phyloP scores from a whole-genome alignment of 2,113 vertebrate species.

The Galemys pyrenaicus region DNA sequence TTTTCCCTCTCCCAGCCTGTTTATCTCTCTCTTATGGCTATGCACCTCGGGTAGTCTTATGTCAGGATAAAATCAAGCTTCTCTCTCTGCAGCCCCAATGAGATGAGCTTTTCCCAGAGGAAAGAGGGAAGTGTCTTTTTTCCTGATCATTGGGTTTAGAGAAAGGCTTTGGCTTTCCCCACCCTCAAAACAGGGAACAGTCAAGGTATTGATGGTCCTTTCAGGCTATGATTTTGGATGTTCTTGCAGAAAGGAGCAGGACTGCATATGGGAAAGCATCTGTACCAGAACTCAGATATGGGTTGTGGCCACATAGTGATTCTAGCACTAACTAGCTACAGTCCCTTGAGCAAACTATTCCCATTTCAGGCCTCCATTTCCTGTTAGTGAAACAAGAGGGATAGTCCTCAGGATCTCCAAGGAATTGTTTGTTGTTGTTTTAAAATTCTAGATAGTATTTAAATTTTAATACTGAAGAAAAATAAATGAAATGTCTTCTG shows the following conservation, averaged over 20 bases:
- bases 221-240: neutral
- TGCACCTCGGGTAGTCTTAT: neutral
- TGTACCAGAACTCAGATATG: neutral
- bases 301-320: neutral
- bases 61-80: neutral
- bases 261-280: neutral
- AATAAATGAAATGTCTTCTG: constrained; percentile 30
- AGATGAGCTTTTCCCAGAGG: neutral
- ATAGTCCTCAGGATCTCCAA: neutral
- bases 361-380: neutral
- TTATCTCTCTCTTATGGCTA: no score
- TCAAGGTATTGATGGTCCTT: neutral
- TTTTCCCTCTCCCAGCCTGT: neutral
- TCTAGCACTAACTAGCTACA: neutral
- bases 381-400: neutral
- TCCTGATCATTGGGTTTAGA: neutral
- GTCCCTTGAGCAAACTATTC: neutral
- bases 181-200: neutral
- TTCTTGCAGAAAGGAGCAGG: neutral
- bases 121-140: neutral
- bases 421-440: neutral
- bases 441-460: constrained; percentile 4
- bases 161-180: neutral
- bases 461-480: constrained; percentile 15
- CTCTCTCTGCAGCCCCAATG: neutral